Conservation (phyloP, 2,797 vertebrate species). For the Cyprinodon diabolis region DNA sequence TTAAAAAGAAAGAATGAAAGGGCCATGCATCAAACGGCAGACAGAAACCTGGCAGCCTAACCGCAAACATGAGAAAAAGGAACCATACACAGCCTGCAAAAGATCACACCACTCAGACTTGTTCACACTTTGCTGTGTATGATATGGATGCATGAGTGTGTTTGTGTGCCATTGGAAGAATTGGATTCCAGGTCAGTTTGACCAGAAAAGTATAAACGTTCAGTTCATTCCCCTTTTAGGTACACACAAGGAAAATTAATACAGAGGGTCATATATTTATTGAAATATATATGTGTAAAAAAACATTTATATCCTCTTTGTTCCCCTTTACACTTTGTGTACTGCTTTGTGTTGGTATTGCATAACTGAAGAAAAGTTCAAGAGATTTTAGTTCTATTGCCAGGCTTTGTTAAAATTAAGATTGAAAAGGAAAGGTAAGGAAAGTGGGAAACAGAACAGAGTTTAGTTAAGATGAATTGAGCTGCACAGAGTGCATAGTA, state of each 20-base stretch:
- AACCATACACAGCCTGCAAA: neutral
- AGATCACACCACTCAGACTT: neutral
- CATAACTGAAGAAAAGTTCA: neutral
- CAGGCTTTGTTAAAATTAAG: neutral
- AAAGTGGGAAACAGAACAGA: neutral
- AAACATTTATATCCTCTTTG: neutral
- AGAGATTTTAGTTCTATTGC: neutral
- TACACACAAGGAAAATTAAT: neutral
- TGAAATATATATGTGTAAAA: neutral
- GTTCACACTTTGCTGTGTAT: neutral
- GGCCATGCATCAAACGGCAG: neutral
- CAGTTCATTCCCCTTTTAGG: too few relatives aligned
- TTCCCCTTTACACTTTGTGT: neutral
- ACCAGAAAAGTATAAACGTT: neutral
- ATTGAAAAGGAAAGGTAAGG: slow-evolving; percentile 3
- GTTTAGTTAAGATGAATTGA: neutral
- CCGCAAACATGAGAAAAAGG: neutral
- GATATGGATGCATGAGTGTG: neutral
- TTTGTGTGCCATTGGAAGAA: neutral
- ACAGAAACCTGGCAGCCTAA: neutral
- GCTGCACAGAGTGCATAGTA: slow-evolving; percentile 25
- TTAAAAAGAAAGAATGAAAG: neutral
- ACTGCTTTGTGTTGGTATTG: neutral
- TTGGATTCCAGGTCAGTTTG: neutral
- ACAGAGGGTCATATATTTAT: neutral